Evolutionary conservation across 2,797 vertebrate genomes (phyloP), one percentile per base, ranked within the genome.

Genomic region (Allochrocebus solatus): DNA sequence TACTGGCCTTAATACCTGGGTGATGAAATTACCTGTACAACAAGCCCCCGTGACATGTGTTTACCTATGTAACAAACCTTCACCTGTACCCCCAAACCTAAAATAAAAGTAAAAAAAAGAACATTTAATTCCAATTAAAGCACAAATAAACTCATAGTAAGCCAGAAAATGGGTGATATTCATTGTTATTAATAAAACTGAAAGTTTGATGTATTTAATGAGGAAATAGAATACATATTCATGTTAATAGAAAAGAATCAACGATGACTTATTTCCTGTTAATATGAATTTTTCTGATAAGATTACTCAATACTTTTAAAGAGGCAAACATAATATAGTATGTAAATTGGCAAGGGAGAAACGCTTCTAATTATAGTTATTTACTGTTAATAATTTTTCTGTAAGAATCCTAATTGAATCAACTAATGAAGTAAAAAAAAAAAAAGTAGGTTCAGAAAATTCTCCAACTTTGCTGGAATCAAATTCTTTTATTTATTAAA

Each of bases 211-310:
- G 0, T 93, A 88, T 75, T 80, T 86, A 70, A 8, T 82, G 22
- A 48, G 26, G 75, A 95, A 86, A 76, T 43, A 46, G 43, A 89
- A 88, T 14, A 85, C 80, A 86, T 89, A 12, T 59, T 75, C 30
- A 86, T 1, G 46, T 78, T 48, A 92, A 92, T 0, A 41, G 5
- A 8, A 10, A 87, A 57, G 64, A 72, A 61, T 36, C 28, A 80
- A 39, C 82, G 89, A 84, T 43, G 2, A 55, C 6, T 64, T 16
- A 74, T 28, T 43, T 79, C 13, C 10, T 75, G 11, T 24, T 74
- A 72, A 92, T 30, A 70, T 36, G n/a, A 36, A 70, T 19, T 26
- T 50, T 83, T 50, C 50, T 80, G 19, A 21, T 36, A 57, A 8
- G 26, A 84, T 74, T 55, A 91, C 48, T 36, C 48, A 53, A 39